Percentiles rank a stretch among this genome's conserved stretches.
Conservation (phyloP, 2,113 vertebrate species). For the Sialia sialis region DNA sequence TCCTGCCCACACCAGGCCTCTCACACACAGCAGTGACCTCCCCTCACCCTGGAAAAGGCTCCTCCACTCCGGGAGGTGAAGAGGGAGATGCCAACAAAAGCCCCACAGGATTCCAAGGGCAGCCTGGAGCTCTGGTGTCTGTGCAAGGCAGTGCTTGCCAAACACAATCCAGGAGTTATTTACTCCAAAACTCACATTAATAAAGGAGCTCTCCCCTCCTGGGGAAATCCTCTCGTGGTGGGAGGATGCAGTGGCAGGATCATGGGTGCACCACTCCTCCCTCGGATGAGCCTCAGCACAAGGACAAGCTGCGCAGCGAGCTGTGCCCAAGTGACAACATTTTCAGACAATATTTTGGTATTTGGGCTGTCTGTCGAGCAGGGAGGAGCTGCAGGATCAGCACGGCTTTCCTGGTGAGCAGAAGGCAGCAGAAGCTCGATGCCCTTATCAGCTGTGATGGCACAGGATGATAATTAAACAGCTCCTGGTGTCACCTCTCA, state of each 20-base stretch:
- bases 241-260: neutral
- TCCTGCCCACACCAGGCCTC: neutral
- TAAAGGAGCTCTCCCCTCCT: neutral
- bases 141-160: rapidly evolving
- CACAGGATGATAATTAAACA: neutral
- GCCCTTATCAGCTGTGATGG: neutral
- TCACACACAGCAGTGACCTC: rapidly evolving
- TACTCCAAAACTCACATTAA: neutral
- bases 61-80: rapidly evolving
- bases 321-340: neutral
- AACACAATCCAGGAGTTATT: neutral
- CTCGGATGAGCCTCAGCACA: neutral
- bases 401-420: neutral
- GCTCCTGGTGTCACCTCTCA: neutral
- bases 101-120: rapidly evolving
- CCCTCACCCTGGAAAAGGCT: neutral
- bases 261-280: rapidly evolving
- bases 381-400: neutral
- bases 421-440: neutral
- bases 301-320: neutral
- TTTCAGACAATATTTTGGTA: neutral
- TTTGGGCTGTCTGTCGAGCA: neutral
- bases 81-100: neutral
- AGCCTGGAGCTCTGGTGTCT: neutral
- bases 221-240: neutral